phyloP scores from a whole-genome alignment of 2,797 vertebrate species.

The Naso thynnoides region DNA sequence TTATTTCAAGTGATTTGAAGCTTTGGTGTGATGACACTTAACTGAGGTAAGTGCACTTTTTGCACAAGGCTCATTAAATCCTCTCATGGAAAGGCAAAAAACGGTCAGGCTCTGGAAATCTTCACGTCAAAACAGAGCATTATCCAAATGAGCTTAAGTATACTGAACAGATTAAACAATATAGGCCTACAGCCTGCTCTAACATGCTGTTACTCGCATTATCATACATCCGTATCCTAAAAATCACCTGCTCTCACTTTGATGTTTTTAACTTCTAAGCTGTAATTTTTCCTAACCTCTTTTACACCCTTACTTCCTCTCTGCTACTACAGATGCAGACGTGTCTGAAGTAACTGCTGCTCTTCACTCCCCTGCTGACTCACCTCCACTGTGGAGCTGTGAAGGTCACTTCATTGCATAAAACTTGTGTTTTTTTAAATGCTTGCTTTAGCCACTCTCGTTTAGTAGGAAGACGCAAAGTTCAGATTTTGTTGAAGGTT shows the following conservation, averaged over 20 bases:
- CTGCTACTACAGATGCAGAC: not conserved
- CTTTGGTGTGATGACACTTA: constrained; percentile 17
- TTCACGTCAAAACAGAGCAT: not conserved
- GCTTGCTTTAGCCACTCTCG: too few relatives aligned
- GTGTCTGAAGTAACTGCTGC: not conserved
- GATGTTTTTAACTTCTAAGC: not conserved
- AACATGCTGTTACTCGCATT: not conserved
- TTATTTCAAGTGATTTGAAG: constrained; percentile 64
- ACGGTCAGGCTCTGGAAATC: not conserved
- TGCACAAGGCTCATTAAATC: not conserved
- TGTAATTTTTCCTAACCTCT: not conserved
- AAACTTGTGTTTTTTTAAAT: too few relatives aligned
- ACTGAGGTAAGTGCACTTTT: not conserved
- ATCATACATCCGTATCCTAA: not conserved
- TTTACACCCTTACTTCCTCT: not conserved
- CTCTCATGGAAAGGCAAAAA: not conserved
- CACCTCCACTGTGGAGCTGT: not conserved
- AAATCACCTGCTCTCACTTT: not conserved
- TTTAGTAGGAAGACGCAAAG: too few relatives aligned
- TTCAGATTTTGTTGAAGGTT: too few relatives aligned
- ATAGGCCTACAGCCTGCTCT: too few relatives aligned
- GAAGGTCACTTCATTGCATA: not conserved
- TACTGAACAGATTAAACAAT: too few relatives aligned
- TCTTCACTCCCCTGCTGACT: not conserved
- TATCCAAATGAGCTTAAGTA: not conserved